Base-by-base conservation (phyloP, 2,888 invertebrate species). In the Noctua janthina region DNA sequence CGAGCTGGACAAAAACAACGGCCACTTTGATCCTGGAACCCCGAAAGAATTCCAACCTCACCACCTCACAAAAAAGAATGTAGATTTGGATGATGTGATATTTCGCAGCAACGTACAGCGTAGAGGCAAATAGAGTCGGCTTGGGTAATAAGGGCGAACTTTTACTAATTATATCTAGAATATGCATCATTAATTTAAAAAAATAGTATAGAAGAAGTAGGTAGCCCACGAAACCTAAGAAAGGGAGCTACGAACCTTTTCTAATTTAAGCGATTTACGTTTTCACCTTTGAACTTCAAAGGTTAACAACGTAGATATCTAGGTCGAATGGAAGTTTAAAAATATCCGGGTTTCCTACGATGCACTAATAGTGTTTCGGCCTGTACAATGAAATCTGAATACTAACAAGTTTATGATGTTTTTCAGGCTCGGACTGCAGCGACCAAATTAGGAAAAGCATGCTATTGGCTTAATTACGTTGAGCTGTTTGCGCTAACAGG, bases 401-500 rank as follows among this genome's bases (percentile, higher is more conserved):
- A 62, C 49, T n/a, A 20, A 70, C 4, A 62, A 20, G 46, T 78
- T 43, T 1, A 29, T 46, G 17, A 49, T 56, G 11, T 79, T 66
- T 68, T 83, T 96, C 95, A 97, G 97, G 92, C 94, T 89, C 96
- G 97, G 88, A 85, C 94, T 71, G 95, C 95, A 90, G 97, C 98
- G 69, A 95, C 97, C 92, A 97, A 98, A 90, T 96, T 98, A 94
- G 97, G 98, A 80, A 97, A 97, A 88, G 96, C 98, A 62, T 98
- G 98, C 91, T 98, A 98, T 93, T 98, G 98, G 98, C 97, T 99
- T 89, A 99, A 99, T 95, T 97, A 98, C 88, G 97, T 98, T 90
- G 99, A 99, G 97, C 97, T 99, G 88, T 98, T 98, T 84, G 98
- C 99, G 76, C 97, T 99, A n/a, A 98, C 98, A 87, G 99, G 99